phyloP scores from a whole-genome alignment of 2,113 vertebrate species.

The Piaya cayana region DNA sequence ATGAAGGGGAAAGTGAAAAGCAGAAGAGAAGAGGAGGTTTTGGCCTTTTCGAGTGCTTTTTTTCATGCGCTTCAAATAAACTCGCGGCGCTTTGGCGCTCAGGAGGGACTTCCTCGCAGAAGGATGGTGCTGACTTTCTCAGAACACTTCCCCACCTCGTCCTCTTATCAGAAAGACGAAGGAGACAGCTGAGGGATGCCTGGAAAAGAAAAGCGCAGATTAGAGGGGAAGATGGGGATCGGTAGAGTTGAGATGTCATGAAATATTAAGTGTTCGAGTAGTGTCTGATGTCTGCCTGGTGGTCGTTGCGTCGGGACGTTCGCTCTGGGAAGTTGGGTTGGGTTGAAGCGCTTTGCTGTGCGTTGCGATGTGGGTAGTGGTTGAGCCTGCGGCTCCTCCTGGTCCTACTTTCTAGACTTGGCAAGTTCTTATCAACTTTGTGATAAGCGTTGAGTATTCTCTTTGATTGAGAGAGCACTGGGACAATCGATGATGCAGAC shows the following conservation, averaged over 20 bases:
- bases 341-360: background rate
- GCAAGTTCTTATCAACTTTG: background rate
- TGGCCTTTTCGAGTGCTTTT: background rate
- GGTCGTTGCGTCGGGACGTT: background rate
- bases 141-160: background rate
- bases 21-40: background rate
- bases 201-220: background rate
- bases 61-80: background rate
- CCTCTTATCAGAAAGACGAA: background rate
- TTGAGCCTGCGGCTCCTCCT: accelerated
- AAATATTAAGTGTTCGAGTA: background rate
- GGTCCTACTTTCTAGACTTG: background rate
- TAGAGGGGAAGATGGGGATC: background rate
- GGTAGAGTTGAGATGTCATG: background rate
- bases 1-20: background rate
- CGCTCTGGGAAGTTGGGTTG: background rate
- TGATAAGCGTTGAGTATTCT: background rate
- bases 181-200: background rate
- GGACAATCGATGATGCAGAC: too few relatives aligned
- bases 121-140: background rate
- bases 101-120: background rate
- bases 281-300: background rate
- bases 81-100: background rate
- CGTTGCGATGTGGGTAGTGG: background rate
- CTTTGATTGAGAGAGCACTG: background rate